Percentiles rank a stretch among this genome's conserved stretches.
These are phyloP conservation scores for Cyanoramphus novaezelandiae DNA, from an alignment of 2,113 vertebrate species.

Conservation along the genomic window DNA sequence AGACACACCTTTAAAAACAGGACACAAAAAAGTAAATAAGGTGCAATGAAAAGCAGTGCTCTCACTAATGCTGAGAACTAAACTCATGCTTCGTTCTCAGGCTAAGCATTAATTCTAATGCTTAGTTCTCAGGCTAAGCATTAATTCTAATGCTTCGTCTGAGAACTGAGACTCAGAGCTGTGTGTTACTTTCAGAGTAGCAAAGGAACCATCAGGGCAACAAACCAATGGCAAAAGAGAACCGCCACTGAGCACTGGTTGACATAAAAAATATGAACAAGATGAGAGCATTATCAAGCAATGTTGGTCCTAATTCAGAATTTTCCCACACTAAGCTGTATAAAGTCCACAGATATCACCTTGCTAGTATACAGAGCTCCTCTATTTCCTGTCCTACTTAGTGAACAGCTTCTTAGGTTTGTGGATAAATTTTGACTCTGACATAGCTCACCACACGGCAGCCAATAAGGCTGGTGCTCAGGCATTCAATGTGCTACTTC, in stretches of 20 bases:
- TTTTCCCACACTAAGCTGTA: background rate
- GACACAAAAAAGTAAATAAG: background rate
- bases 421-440: background rate
- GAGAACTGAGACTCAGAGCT: background rate
- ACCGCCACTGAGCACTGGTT: accelerated
- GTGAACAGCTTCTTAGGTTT: background rate
- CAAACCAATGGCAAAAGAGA: background rate
- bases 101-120: background rate
- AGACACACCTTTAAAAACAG: background rate
- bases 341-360: background rate
- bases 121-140: background rate
- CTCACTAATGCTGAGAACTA: background rate
- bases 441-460: background rate
- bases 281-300: background rate
- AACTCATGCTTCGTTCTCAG: background rate
- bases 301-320: background rate
- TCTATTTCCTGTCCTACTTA: background rate
- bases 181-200: background rate
- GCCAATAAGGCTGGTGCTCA: background rate
- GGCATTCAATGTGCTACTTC: background rate
- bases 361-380: background rate
- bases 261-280: background rate
- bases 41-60: background rate
- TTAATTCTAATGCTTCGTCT: background rate
- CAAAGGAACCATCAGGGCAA: background rate